Evolutionary conservation across 2,888 invertebrate species (phyloP).

Genomic region (Papilio elwesi): DNA sequence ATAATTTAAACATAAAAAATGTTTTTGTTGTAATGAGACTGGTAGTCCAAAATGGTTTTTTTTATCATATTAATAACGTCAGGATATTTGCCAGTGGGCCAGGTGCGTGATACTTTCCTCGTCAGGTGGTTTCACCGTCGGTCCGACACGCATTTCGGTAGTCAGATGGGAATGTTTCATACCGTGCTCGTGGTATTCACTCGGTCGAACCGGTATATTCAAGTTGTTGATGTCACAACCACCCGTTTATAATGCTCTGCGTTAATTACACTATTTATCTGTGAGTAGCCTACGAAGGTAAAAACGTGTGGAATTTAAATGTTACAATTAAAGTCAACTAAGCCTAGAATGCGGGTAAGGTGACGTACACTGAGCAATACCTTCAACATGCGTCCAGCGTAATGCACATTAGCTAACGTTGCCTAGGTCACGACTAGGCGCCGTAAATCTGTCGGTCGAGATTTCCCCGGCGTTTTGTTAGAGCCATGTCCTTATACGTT

Average conservation of each 20-base stretch:
- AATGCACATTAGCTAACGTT: constrained; percentile 1
- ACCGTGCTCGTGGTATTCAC: too few species aligned
- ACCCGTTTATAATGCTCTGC: too few species aligned
- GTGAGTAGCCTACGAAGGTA: background rate
- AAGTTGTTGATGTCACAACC: too few species aligned
- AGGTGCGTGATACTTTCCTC: background rate
- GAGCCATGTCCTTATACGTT: constrained; percentile 52
- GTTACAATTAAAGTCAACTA: background rate
- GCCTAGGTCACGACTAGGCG: constrained; percentile 31
- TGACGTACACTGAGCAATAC: background rate
- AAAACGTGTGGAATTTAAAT: background rate
- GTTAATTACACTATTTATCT: too few species aligned
- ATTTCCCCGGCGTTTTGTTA: constrained; percentile 40
- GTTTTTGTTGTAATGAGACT: too few species aligned
- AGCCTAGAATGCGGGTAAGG: background rate
- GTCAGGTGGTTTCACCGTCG: too few species aligned
- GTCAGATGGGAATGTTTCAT: too few species aligned
- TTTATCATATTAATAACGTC: background rate
- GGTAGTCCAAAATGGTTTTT: too few species aligned
- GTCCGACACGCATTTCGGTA: background rate
- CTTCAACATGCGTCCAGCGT: background rate
- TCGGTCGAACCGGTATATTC: too few species aligned
- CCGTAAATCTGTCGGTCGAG: background rate
- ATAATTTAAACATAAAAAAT: too few species aligned
- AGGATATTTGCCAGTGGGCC: too few species aligned